These are phyloP conservation scores for Phrynocephalus versicolor DNA, from an alignment of 2,113 vertebrate species.

Conservation along the genomic window DNA sequence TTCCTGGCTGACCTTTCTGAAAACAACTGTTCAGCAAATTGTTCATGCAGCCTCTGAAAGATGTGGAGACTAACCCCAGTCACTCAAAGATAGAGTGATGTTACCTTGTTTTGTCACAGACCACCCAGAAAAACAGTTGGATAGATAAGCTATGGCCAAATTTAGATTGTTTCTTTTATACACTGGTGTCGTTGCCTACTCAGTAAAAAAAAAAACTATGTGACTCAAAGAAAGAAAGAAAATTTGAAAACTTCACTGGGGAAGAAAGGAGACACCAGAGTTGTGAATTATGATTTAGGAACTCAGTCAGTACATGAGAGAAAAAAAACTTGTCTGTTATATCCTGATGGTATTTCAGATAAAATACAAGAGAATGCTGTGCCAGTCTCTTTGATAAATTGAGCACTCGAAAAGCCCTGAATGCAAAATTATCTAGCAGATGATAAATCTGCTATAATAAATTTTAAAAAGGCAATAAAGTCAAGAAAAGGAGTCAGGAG, in stretches of 20 bases:
- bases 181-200: background rate
- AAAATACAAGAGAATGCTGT: constrained; percentile 64
- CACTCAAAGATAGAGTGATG: constrained; percentile 8
- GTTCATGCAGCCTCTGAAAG: background rate
- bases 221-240: constrained; percentile 4
- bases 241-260: background rate
- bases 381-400: constrained; percentile 64
- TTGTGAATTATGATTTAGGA: constrained; percentile 68
- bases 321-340: constrained; percentile 60
- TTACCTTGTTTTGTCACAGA: constrained; percentile 11
- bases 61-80: background rate
- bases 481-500: constrained; percentile 31
- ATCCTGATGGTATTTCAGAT: constrained; percentile 51
- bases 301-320: constrained; percentile 51
- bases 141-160: constrained; percentile 12
- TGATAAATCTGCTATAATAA: constrained; percentile 69
- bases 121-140: background rate
- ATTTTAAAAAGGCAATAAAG: constrained; percentile 51
- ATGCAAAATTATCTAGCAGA: constrained; percentile 65
- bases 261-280: background rate
- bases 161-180: background rate
- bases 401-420: constrained; percentile 64
- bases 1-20: background rate
- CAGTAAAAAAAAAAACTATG: constrained; percentile 11
- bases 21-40: background rate